Percentiles rank a stretch among this genome's conserved stretches.
Conservation (phyloP, 2,888 invertebrate genomes). For the Myathropa florea region DNA sequence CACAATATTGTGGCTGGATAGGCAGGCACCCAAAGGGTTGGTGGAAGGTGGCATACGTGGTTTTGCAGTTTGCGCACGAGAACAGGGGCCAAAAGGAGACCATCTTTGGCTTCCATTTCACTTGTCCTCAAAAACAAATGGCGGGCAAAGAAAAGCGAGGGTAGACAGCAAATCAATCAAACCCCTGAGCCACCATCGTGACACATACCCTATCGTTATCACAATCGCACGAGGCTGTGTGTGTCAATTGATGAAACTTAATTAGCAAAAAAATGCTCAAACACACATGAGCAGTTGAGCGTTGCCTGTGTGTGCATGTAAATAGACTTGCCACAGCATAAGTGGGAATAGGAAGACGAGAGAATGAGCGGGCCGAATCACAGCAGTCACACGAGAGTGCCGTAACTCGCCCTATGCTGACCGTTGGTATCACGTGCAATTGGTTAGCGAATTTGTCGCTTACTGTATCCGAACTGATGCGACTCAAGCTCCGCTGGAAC, state of each 20-base stretch:
- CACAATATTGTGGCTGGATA: not conserved
- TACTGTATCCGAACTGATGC: not conserved
- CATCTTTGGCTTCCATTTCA: not conserved
- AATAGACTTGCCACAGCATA: not conserved
- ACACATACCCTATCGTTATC: slow-evolving; percentile 13
- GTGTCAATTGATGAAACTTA: slow-evolving; percentile 44
- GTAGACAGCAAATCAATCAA: not conserved
- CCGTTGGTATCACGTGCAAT: not conserved
- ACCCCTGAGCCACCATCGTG: not conserved
- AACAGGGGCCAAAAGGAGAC: slow-evolving; percentile 3
- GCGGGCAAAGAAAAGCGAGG: not conserved
- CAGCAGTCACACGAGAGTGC: not conserved
- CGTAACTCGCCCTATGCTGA: not conserved
- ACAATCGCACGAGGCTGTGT: not conserved
- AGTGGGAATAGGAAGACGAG: not conserved
- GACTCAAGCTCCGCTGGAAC: not conserved
- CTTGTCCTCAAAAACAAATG: not conserved
- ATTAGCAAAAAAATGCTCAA: slow-evolving; percentile 42
- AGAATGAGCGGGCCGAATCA: not conserved
- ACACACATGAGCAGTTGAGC: not conserved
- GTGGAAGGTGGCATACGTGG: not conserved
- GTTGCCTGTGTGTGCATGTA: not conserved
- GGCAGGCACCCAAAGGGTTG: not conserved
- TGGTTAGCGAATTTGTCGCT: not conserved
- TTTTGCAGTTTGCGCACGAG: slow-evolving; percentile 29